Conservation (phyloP, 2,888 invertebrate species). For the Macrophya annulata region DNA sequence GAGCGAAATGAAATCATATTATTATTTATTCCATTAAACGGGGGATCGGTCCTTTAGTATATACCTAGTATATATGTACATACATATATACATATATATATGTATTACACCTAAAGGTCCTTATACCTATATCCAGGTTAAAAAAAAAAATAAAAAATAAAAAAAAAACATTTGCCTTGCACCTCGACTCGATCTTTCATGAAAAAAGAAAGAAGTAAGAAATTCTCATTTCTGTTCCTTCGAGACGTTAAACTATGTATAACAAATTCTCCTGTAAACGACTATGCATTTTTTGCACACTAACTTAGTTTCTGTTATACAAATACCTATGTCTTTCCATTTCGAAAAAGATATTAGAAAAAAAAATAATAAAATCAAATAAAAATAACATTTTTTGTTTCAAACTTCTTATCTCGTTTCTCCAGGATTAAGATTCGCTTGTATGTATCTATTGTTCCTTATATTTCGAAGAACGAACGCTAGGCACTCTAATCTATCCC, state of each 20-base stretch:
- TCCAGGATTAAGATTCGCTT: background rate
- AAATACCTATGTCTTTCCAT: background rate
- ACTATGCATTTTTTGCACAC: conserved; percentile 41
- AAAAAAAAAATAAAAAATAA: no score
- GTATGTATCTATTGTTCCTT: background rate
- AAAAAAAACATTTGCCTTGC: conserved; percentile 21
- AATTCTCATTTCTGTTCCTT: conserved; percentile 16
- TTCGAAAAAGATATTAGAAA: background rate
- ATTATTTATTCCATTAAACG: conserved; percentile 52
- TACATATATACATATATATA: background rate
- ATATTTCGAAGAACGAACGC: background rate
- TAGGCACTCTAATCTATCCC: background rate
- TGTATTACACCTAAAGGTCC: background rate
- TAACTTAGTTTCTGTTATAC: background rate
- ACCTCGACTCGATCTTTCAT: background rate
- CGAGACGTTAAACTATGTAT: conserved; percentile 28
- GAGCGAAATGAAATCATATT: conserved; percentile 49
- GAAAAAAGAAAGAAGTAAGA: background rate
- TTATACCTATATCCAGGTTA: conserved; percentile 16
- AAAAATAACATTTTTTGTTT: no score
- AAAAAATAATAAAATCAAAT: no score
- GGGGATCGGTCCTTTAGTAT: conserved; percentile 23
- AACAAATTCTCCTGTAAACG: conserved; percentile 19
- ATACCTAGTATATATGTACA: background rate
- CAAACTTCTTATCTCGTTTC: background rate